Base-by-base conservation (phyloP, 2,797 vertebrate species). In the Myioborus melanocephalus region DNA sequence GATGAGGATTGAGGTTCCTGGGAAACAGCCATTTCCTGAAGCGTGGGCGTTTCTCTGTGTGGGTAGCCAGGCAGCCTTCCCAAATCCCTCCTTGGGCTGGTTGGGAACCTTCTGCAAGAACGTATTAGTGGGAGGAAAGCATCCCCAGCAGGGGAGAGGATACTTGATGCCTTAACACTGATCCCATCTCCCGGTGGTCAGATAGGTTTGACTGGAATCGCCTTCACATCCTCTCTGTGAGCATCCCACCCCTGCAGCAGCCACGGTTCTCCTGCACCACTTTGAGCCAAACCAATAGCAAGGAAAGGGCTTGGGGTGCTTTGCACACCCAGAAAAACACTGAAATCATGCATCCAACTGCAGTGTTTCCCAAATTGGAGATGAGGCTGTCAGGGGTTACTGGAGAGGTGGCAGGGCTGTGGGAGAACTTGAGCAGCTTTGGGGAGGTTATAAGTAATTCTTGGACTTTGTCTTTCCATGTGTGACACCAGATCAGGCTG, bases 81-180 rank as follows among this genome's bases (percentile, higher is more conserved):
- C 43, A 3, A 20, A 53, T 81, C 68, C 94, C 75, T 86, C 35
- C 12, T 3, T 32, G 86, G 68, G 71, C 39, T 81, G 88, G 59
- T 86, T 79, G 82, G 49, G 77, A 95, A 72, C 71, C 37, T 92
- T 86, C 81, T 19, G 14, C 13, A 3, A 87, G 94, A 76, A 77
- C 79, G 20, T 35, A 3, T 82, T 47, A 95, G 96, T 77, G 61
- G 63, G 60, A 94, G 82, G 75, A 61, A 91, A 87, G 73, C 85
- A 92, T 82, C 79, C 81, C 65, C 7, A 13, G 65, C 59, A 80
- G 61, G 44, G 57, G 91, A 83, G 84, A 83, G 86, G 83, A 92
- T 57, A 35, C 57, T 94, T 94, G 83, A 59, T 96, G 96, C 97
- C 97, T 98, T 97, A 96, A 96, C 85, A 70, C 76, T 92, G 80